Evolutionary conservation across 2,888 invertebrate species (phyloP).

Genomic region (Caenorhabditis sp.): DNA sequence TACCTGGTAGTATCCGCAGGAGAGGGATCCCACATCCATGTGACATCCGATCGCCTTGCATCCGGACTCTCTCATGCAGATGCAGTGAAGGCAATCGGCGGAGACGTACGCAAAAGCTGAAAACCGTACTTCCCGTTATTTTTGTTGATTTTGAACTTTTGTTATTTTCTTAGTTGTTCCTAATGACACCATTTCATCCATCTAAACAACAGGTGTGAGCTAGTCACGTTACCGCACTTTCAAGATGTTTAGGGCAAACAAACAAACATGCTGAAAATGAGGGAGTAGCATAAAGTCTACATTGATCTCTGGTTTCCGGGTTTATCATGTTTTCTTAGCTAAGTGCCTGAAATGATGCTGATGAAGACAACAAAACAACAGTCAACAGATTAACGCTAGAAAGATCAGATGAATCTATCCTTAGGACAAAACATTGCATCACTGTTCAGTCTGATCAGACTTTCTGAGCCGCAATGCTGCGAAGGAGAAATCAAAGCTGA

Average conservation of each 20-base stretch:
- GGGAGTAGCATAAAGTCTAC: background rate
- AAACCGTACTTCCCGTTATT: constrained; percentile 1
- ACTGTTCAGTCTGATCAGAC: background rate
- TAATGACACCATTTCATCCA: too few species aligned
- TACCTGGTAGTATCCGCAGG: constrained; percentile 74
- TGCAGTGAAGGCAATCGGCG: constrained; percentile 68
- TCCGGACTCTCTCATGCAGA: constrained; percentile 71
- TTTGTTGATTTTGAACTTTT: background rate
- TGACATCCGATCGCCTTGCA: constrained; percentile 73
- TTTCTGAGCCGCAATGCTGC: too few species aligned
- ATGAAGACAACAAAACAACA: background rate
- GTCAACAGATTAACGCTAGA: too few species aligned
- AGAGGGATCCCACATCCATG: constrained; percentile 74
- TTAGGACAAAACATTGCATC: background rate
- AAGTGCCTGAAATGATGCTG: background rate
- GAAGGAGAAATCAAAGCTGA: too few species aligned
- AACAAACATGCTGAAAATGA: constrained; percentile 10
- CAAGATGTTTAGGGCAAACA: too few species aligned
- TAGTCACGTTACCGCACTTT: constrained; percentile 27
- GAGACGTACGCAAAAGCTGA: constrained; percentile 57
- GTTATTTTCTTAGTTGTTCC: background rate
- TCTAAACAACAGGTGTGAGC: constrained; percentile 1
- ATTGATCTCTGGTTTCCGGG: constrained; percentile 34
- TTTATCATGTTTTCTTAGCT: background rate
- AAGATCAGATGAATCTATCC: too few species aligned